phyloP scores from a whole-genome alignment of 2,797 vertebrate genomes.

The Peromyscus melanophrys region DNA sequence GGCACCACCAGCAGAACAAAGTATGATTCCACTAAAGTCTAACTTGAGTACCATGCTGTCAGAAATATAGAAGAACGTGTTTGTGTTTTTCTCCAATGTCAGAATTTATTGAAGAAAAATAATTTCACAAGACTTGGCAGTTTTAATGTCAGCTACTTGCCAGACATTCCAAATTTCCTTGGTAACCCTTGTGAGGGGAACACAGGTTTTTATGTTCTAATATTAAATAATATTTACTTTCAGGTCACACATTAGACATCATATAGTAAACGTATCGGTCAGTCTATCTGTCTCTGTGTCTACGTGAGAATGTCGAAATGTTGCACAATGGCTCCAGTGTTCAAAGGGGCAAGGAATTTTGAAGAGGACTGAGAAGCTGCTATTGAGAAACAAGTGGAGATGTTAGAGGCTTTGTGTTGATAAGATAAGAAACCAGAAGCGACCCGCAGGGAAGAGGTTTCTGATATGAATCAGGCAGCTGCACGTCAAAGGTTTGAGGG shows the following conservation, averaged over 20 bases:
- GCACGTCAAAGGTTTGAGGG: not conserved
- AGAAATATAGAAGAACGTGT: not conserved
- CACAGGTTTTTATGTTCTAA: not conserved
- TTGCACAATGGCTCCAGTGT: not conserved
- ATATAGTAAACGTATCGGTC: not conserved
- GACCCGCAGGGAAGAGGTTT: not conserved
- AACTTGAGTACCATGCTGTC: not conserved
- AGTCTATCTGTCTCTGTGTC: not conserved
- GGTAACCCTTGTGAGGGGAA: not conserved
- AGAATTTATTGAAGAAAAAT: not conserved
- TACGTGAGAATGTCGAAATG: not conserved
- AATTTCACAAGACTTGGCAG: not conserved
- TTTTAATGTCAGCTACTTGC: not conserved
- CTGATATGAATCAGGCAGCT: conserved; percentile 7
- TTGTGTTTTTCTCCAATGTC: not conserved
- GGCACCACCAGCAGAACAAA: not conserved
- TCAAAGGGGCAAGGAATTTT: not conserved
- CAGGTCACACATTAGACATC: not conserved
- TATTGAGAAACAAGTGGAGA: not conserved
- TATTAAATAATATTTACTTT: not conserved
- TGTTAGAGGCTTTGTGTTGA: not conserved
- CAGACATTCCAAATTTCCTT: not conserved
- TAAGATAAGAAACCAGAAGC: conserved; percentile 10
- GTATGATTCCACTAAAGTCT: not conserved
- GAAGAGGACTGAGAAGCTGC: not conserved